These are phyloP conservation scores for Campoplex capitator DNA, from an alignment of 2,888 invertebrate genomes.

Conservation along the genomic window DNA sequence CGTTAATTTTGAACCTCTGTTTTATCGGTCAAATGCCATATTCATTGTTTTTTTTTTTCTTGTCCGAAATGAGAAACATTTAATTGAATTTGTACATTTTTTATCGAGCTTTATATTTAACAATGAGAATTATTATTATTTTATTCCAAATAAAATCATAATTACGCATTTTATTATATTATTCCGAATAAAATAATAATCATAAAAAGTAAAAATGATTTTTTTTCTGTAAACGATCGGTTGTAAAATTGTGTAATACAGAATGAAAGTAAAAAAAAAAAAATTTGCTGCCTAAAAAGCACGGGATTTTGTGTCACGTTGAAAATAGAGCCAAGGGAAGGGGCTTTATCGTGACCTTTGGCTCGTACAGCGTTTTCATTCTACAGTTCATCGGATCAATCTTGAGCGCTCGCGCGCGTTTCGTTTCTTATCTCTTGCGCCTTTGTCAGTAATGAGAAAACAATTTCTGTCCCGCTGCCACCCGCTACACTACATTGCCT, in stretches of 20 bases:
- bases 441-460: constrained; percentile 53
- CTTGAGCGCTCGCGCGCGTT: neutral
- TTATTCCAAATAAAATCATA: neutral
- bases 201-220: neutral
- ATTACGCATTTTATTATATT: too few relatives aligned
- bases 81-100: too few relatives aligned
- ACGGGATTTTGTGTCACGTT: neutral
- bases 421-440: constrained; percentile 28
- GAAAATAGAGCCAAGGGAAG: neutral
- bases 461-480: neutral
- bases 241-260: neutral
- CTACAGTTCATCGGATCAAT: constrained; percentile 44
- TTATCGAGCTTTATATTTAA: neutral
- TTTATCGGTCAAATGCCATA: neutral
- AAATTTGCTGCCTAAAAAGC: neutral
- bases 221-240: neutral
- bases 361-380: constrained; percentile 15
- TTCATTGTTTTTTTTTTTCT: neutral
- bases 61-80: too few relatives aligned
- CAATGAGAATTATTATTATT: neutral
- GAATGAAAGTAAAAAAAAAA: neutral
- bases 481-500: neutral
- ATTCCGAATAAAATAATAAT: too few relatives aligned
- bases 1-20: neutral
- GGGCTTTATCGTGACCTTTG: constrained; percentile 11